A percentile compares a stretch with the other conserved stretches of the same genome.
Evolutionary conservation across 2,113 vertebrate genomes (phyloP).

Genomic region (Anthoscopus minutus): DNA sequence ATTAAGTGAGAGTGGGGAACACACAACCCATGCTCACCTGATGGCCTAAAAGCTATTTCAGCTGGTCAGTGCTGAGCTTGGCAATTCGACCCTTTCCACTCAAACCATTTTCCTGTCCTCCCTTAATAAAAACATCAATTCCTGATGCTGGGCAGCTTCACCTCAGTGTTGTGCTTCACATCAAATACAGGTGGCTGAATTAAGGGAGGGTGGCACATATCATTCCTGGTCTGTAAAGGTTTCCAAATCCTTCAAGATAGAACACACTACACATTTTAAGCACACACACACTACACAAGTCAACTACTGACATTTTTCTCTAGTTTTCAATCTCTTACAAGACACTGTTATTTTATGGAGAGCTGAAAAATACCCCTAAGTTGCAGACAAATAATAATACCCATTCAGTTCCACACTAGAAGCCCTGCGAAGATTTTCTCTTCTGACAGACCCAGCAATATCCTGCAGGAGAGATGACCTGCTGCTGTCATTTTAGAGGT

Average conservation of each 20-base stretch:
- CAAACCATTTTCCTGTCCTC: background rate
- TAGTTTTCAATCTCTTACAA: background rate
- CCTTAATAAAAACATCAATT: background rate
- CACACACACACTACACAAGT: background rate
- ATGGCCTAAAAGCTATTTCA: background rate
- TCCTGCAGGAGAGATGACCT: background rate
- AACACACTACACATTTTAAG: background rate
- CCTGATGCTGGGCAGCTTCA: background rate
- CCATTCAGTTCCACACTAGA: background rate
- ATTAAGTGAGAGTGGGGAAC: background rate
- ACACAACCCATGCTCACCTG: background rate
- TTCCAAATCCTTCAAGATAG: background rate
- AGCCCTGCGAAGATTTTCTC: background rate
- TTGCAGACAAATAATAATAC: slow-evolving; percentile 31
- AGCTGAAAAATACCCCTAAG: background rate
- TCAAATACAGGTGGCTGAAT: background rate
- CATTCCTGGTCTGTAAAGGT: background rate
- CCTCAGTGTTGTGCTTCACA: background rate
- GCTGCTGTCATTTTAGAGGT: slow-evolving; percentile 30
- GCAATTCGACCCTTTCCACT: background rate
- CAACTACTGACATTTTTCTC: background rate
- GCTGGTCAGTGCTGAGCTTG: background rate
- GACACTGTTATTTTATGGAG: slow-evolving; percentile 34
- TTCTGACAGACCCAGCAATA: slow-evolving; percentile 1
- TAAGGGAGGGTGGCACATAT: background rate